Base-by-base conservation (phyloP, 2,888 invertebrate genomes). In the Xestia xanthographa region DNA sequence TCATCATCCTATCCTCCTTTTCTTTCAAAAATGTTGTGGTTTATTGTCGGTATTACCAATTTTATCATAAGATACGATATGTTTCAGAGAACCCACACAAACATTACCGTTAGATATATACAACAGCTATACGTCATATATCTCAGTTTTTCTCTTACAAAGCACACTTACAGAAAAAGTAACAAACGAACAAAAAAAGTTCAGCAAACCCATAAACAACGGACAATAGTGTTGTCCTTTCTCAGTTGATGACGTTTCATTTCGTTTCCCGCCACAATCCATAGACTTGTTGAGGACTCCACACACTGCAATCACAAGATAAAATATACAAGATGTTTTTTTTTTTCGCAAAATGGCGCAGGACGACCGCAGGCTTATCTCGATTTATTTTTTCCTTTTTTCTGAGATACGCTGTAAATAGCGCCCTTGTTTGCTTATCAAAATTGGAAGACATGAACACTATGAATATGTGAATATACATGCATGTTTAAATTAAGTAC, bases 351-450 rank as follows among this genome's bases (percentile, higher is more conserved):
- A 69, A 76, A 75, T 71, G n/a, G 34, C 20, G 48, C n/a, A 29
- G 22, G 26, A 20, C 43, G 14, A 67, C 81, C 75, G 72, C 72
- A 48, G 75, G 76, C 83, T 82, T 82, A 84, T 86, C 82, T 77
- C 73, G 60, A 81, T 80, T 58, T 85, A 66, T 72, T 81, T 80
- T 79, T 80, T 72, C 67, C 58, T 80, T 76, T 71, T 85, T 11
- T 53, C 14, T 66, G 84, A 85, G 77, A 87, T 68, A 60, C 66
- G 56, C 26, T 75, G 75, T 67, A 72, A 77, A 70, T 75, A 58
- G 73, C 70, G 63, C 14, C 75, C 70, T 80, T 85, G 83, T 83
- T 87, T 80, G 76, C 69, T 73, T 83, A 78, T 73, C 78, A 86
- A 85, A 87, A 84, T 87, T 84, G 78, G 72, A 74, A 60, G 72